Base-by-base conservation (phyloP, 2,888 invertebrate genomes). In the Sarcophaga variegata region DNA sequence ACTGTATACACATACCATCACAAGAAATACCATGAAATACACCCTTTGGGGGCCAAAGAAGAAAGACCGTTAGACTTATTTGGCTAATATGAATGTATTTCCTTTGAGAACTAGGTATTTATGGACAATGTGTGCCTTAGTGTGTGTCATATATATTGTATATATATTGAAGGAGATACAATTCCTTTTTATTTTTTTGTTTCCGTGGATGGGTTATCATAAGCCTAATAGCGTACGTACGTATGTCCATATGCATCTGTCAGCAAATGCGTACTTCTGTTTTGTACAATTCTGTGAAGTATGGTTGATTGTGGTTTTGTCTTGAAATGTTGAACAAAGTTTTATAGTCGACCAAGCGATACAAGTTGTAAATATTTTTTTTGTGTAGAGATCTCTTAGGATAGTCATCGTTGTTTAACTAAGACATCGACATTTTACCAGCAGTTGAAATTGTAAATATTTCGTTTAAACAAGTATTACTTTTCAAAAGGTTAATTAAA, bases 241-340 rank as follows among this genome's bases (percentile, higher is more conserved):
- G 0, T 64, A 6, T 49, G 66, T 66, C 2, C 8, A 14, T 66
- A 12, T 80, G 27, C n/a, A 54, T 54, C 6, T 67, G 49, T 49
- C 14, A 17, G 14, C 4, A 75, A 75, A 78, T 78, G 76, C 64
- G 70, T 77, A 71, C 59, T 70, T 66, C 27, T 76, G 81, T 76
- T 86, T 66, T 67, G 27, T 22, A 80, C n/a, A 66, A 37, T 37
- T 66, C 76, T 67, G n/a, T 66, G 17, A 45, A 14, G 49, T 81
- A 62, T 80, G 63, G 66, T 79, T 83, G 59, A 64, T 81, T 81
- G 85, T 74, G 81, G 81, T 75, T 81, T 77, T 69, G 66, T 62
- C 37, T 49, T 45, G 64, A 82, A 54, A 66, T 67, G 79, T 74
- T 45, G 25, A 37, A 81, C n/a, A 74, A 17, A 74, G 54, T n/a